These are phyloP conservation scores for Geothlypis trichas DNA, from an alignment of 2,113 vertebrate genomes.

Conservation along the genomic window DNA sequence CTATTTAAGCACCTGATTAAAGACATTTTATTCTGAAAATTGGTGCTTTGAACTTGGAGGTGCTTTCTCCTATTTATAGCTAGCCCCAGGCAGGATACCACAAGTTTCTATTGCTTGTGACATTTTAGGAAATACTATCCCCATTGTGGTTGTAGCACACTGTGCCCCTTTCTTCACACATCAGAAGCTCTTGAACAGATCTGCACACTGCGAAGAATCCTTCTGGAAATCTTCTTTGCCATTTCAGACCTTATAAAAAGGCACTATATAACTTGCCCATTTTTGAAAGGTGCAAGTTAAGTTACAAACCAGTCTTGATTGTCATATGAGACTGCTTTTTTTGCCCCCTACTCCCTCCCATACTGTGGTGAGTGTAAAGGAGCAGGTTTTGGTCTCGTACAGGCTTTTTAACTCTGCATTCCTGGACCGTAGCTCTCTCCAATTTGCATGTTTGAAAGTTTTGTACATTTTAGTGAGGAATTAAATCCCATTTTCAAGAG, in stretches of 20 bases:
- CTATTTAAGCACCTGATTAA: background rate
- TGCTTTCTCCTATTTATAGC: background rate
- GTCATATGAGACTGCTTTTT: background rate
- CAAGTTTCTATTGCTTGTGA: background rate
- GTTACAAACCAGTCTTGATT: background rate
- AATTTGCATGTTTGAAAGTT: background rate
- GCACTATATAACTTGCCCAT: background rate
- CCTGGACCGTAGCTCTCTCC: background rate
- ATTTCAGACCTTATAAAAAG: background rate
- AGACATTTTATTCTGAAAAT: background rate
- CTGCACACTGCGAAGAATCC: background rate
- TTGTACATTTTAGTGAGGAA: accelerated
- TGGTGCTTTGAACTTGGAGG: background rate
- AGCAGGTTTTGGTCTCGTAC: background rate
- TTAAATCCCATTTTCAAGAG: background rate
- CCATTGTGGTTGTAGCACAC: background rate
- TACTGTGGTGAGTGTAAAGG: background rate
- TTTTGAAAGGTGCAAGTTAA: background rate
- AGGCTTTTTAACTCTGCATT: background rate
- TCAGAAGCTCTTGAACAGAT: background rate
- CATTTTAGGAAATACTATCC: conserved; percentile 13
- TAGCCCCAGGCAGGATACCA: background rate
- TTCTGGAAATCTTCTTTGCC: background rate
- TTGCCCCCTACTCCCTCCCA: background rate
- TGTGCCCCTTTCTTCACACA: background rate